Base-by-base conservation (phyloP, 2,797 vertebrate genomes). In the Micromesistius poutassou region DNA sequence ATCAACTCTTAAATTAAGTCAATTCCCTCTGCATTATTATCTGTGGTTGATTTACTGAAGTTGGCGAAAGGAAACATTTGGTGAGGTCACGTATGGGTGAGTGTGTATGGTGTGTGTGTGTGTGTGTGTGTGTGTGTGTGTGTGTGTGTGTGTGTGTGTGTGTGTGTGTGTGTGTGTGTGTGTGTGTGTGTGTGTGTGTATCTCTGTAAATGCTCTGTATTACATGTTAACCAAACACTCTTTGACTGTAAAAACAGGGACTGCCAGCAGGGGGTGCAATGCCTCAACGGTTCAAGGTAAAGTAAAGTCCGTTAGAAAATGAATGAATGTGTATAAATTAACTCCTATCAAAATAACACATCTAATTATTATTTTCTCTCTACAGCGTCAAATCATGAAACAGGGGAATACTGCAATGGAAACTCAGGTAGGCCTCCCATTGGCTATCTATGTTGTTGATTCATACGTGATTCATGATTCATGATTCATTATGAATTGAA, bases 201-300 rank as follows among this genome's bases (percentile, higher is more conserved):
- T n/a, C n/a, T n/a, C 28, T 70, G 28, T 70, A 10, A 70, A 25
- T 70, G 66, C 9, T 25, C 22, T 25, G 8, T 25, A n/a, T 25
- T 68, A 68, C 66, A 70, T 71, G 4, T 2, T 71, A 3, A 31
- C 28, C 19, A 50, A 70, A 25, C 66, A 70, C 68, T 42, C 8
- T 30, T 38, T 1, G 5, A 16, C 7, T 79, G 30, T 22, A 40
- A 8, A 78, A 79, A 77, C 30, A 91, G 89, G 87, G 73, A 9
- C 5, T 77, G 42, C 0, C 78, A 71, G 85, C 81, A 4, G 85
- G 82, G 9, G 70, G 76, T 30, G 81, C 87, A 72, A 81, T 74
- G 3, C 28, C 86, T 6, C 77, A 80, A 74, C 88, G 91, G 85
- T 91, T 92, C 84, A 92, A 82, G 89, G 91, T 94, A 87, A 25